A percentile compares a stretch with the other conserved stretches of the same genome.
Evolutionary conservation across 2,888 invertebrate species (phyloP).

Genomic region (Drosophila kambysellisi): DNA sequence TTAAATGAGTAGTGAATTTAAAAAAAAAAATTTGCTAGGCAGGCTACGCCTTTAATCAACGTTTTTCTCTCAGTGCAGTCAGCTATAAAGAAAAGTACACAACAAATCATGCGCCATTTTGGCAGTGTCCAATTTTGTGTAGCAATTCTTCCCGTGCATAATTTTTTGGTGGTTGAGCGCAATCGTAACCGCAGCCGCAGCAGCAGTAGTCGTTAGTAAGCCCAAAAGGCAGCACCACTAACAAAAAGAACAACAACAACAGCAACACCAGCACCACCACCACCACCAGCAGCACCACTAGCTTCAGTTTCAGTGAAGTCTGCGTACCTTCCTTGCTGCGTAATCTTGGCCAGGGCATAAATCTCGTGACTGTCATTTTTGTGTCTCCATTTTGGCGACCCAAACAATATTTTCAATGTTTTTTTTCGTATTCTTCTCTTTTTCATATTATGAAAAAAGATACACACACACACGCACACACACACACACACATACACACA

Average conservation of each 20-base stretch:
- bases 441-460: conserved; percentile 73
- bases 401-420: conserved; percentile 82
- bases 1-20: not conserved
- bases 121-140: conserved; percentile 61
- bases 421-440: conserved; percentile 25
- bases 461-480: conserved; percentile 45
- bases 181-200: conserved; percentile 43
- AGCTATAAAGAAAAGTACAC: conserved; percentile 66
- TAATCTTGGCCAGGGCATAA: conserved; percentile 81
- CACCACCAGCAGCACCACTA: conserved; percentile 5
- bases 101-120: conserved; percentile 82
- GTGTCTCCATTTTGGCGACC: conserved; percentile 83
- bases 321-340: conserved; percentile 57
- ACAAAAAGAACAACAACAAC: conserved; percentile 5
- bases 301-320: conserved; percentile 16
- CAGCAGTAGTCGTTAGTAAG: conserved; percentile 61
- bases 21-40: not conserved
- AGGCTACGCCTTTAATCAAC: not conserved
- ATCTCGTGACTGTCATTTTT: conserved; percentile 83
- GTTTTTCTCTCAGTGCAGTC: conserved; percentile 14
- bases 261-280: not conserved
- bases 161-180: conserved; percentile 65
- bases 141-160: conserved; percentile 71
- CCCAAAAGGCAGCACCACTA: conserved; percentile 21
- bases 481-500: not conserved